These are phyloP conservation scores for Steinernema feltiae DNA, from an alignment of 1,140 invertebrate genomes.

Conservation along the genomic window DNA sequence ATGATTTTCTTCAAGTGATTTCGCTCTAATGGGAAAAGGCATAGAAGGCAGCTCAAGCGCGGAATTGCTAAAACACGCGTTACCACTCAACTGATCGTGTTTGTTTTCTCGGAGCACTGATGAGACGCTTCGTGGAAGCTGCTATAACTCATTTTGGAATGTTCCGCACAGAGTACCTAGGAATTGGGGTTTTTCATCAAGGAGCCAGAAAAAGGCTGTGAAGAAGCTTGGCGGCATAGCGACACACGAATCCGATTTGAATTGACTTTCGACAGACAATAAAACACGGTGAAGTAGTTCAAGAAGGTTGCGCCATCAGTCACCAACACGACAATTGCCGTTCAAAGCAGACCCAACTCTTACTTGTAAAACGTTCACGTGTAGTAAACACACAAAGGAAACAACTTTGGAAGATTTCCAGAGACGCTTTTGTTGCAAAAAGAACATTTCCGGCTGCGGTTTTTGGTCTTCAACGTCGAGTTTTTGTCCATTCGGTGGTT, in stretches of 20 bases:
- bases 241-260: not conserved
- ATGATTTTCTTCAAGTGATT: not conserved
- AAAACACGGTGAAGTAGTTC: not conserved
- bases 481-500: too few species aligned
- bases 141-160: not conserved
- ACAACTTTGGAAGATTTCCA: too few species aligned
- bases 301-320: not conserved
- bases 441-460: too few species aligned
- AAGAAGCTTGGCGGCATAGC: too few species aligned
- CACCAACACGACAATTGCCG: too few species aligned
- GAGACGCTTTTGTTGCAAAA: too few species aligned
- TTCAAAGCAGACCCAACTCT: too few species aligned
- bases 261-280: not conserved
- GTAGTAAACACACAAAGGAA: too few species aligned
- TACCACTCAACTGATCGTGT: conserved; percentile 5
- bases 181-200: not conserved
- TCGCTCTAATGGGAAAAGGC: not conserved
- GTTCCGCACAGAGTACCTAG: not conserved
- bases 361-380: too few species aligned
- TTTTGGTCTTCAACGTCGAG: too few species aligned
- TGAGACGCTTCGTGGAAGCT: not conserved
- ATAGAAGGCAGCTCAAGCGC: not conserved
- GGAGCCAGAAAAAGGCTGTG: not conserved
- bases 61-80: not conserved
- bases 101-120: not conserved